Evolutionary conservation across 2,797 vertebrate genomes (phyloP).

Genomic region (Calcarius lapponicus): DNA sequence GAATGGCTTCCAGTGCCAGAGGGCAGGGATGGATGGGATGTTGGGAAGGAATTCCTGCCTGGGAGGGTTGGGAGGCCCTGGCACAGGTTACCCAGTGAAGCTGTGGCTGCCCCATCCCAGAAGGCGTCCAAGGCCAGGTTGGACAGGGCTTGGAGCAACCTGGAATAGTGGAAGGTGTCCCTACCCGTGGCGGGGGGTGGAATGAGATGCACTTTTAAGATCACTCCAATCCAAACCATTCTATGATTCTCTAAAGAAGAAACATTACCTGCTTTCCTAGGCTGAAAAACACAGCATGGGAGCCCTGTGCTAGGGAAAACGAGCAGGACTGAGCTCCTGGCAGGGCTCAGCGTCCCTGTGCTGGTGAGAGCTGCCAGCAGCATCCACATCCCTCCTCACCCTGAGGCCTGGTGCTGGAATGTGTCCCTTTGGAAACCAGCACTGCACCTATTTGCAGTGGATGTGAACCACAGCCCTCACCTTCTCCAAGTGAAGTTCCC

Average conservation of each 20-base stretch:
- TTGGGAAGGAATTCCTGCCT: neutral
- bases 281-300: accelerated
- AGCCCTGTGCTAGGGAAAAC: accelerated
- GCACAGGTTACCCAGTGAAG: neutral
- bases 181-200: neutral
- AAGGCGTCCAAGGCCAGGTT: accelerated
- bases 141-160: neutral
- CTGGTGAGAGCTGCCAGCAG: neutral
- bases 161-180: neutral
- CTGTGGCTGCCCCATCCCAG: neutral
- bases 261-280: neutral
- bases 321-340: neutral
- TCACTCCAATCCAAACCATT: neutral
- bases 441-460: accelerated
- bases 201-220: neutral
- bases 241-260: neutral
- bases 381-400: accelerated
- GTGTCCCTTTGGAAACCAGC: neutral
- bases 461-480: neutral
- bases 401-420: neutral
- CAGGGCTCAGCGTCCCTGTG: accelerated
- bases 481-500: neutral
- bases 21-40: neutral
- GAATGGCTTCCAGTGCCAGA: neutral
- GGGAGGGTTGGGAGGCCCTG: neutral